Conservation (phyloP, 1,140 invertebrate genomes). For the Sitophilus oryzae region DNA sequence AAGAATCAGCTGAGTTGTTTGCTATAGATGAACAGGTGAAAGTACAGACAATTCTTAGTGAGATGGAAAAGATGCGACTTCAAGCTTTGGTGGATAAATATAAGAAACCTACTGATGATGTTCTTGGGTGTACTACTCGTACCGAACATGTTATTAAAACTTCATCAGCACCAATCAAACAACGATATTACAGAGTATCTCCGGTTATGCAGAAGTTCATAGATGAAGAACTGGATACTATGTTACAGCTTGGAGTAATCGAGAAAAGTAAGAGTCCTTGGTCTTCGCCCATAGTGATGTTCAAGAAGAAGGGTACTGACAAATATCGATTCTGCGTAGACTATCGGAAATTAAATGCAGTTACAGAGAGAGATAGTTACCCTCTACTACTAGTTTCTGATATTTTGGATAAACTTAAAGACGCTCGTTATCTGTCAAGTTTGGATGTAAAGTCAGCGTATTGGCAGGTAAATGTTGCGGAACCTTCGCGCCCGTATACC, state of each 20-base stretch:
- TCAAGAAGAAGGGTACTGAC: conserved; percentile 31
- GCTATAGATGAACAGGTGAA: conserved; percentile 15
- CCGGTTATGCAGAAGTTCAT: conserved; percentile 19
- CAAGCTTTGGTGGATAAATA: not conserved
- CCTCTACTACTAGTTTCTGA: conserved; percentile 35
- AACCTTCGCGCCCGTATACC: conserved; percentile 39
- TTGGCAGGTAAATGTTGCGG: conserved; percentile 43
- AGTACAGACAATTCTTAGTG: not conserved
- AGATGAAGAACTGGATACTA: conserved; percentile 24
- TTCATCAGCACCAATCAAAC: conserved; percentile 29
- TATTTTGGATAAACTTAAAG: conserved; percentile 33
- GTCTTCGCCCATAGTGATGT: conserved; percentile 31
- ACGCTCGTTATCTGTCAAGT: conserved; percentile 33
- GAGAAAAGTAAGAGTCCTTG: conserved; percentile 27
- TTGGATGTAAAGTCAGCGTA: conserved; percentile 36
- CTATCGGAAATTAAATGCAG: conserved; percentile 33
- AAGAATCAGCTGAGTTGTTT: conserved; percentile 23
- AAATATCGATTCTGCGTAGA: conserved; percentile 36
- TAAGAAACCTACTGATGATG: conserved; percentile 5
- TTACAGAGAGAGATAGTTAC: conserved; percentile 36
- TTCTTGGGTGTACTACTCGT: conserved; percentile 15
- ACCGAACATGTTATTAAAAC: conserved; percentile 16
- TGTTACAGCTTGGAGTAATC: conserved; percentile 28
- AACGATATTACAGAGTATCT: conserved; percentile 26
- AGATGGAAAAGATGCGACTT: not conserved